Base-by-base conservation (phyloP, 2,888 invertebrate genomes). In the Drosophila ezoana region DNA sequence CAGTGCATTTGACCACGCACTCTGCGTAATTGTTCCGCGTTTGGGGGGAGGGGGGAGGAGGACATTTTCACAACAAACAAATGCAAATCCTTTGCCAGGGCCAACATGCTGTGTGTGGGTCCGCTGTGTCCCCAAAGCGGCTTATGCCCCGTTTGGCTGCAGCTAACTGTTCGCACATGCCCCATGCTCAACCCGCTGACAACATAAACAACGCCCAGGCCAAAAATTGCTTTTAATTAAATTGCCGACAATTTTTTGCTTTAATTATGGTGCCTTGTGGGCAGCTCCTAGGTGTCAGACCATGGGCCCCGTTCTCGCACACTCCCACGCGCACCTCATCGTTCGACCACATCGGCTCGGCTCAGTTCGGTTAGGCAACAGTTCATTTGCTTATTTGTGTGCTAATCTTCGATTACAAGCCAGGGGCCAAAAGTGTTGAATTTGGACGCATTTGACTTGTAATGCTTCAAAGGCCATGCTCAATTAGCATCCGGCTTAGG, bases 1-100 rank as follows among this genome's bases (percentile, higher is more conserved):
- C 57, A 65, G 32, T 58, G 59, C 52, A 56, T 68, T 54, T 60
- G 70, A 70, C 70, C 71, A 77, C 76, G 71, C 79, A 76, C 86
- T 79, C 67, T 67, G 63, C 76, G 65, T 76, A 83, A 87, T 87
- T 85, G 84, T 70, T 67, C 63, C 73, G 65, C 72, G 67, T 61
- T 60, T 65, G 56, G n/a, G 10, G 14, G 71, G 32, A 44, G 40
- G 43, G 49, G 2, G 3, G 20, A 4, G 8, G 8, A 8, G 28
- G 28, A 8, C 8, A 28, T 8, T 8, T 28, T 28, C 49, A 54
- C 40, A 54, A 56, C 56, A 72, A 81, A 76, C 66, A 67, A 63
- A 65, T 56, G 65, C 81, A 87, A 87, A 82, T 82, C 84, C 87
- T 64, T 52, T 57, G 72, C 52, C 79, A 65, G 57, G 68, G 66